Evolutionary conservation across 2,888 invertebrate genomes (phyloP).

Genomic region (Meganola albula): DNA sequence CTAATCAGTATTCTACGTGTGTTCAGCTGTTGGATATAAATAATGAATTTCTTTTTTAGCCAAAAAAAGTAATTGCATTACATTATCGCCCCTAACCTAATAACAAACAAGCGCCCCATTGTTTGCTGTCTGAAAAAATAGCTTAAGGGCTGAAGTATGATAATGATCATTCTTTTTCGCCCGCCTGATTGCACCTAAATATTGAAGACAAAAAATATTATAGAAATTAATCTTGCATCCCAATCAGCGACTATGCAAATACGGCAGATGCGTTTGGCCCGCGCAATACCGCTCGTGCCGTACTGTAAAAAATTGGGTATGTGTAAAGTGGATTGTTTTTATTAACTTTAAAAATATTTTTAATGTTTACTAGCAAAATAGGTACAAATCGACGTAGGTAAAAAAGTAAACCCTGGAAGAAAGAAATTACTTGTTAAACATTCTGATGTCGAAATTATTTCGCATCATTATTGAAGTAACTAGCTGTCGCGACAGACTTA

Average conservation of each 20-base stretch:
- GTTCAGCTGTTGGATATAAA: slow-evolving; percentile 75
- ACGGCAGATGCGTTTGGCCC: slow-evolving; percentile 59
- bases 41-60: slow-evolving; percentile 62
- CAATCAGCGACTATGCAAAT: slow-evolving; percentile 73
- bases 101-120: slow-evolving; percentile 75
- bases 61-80: slow-evolving; percentile 73
- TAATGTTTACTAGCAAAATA: too few species aligned
- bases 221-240: slow-evolving; percentile 70
- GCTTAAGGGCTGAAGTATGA: slow-evolving; percentile 75
- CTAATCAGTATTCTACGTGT: slow-evolving; percentile 59
- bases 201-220: slow-evolving; percentile 75
- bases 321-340: too few species aligned
- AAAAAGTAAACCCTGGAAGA: too few species aligned
- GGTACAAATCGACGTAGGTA: too few species aligned
- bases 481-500: too few species aligned
- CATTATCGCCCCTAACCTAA: slow-evolving; percentile 76
- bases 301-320: too few species aligned
- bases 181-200: slow-evolving; percentile 73
- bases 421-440: too few species aligned
- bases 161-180: slow-evolving; percentile 70
- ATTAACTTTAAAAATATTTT: too few species aligned
- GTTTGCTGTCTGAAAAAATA: slow-evolving; percentile 73
- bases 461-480: too few species aligned
- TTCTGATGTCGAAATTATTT: too few species aligned
- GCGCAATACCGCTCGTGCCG: slow-evolving; percentile 60